Conservation (phyloP, 2,113 vertebrate genomes). For the Anguilla japonica region DNA sequence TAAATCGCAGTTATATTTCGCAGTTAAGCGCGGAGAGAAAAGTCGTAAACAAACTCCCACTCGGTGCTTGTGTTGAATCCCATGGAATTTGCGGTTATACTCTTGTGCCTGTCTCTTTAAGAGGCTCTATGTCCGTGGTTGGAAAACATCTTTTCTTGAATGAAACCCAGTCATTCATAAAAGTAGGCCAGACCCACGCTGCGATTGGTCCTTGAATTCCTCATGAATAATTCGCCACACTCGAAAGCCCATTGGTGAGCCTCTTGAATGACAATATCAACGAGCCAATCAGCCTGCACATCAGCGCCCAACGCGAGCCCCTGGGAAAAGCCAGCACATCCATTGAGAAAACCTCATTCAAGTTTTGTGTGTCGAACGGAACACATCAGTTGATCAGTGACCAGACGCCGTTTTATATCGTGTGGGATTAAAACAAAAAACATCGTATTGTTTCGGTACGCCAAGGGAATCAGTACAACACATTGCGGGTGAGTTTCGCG, state of each 20-base stretch:
- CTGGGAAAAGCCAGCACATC: constrained; percentile 52
- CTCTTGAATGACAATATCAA: constrained; percentile 23
- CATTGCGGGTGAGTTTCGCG: constrained; percentile 51
- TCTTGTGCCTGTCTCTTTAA: constrained; percentile 63
- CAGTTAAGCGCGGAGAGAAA: neutral
- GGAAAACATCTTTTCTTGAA: constrained; percentile 61
- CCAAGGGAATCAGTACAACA: constrained; percentile 27
- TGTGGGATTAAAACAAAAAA: constrained; percentile 56
- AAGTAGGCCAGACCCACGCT: constrained; percentile 57
- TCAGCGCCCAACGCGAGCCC: constrained; percentile 39
- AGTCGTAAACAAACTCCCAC: neutral
- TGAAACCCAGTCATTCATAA: constrained; percentile 81
- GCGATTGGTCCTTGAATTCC: constrained; percentile 55
- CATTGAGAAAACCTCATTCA: constrained; percentile 71
- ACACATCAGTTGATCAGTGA: constrained; percentile 23
- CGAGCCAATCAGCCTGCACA: constrained; percentile 55
- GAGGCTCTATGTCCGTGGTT: constrained; percentile 36
- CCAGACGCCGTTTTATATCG: constrained; percentile 24
- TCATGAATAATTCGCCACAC: constrained; percentile 49
- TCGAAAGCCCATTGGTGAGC: constrained; percentile 51
- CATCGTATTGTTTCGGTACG: constrained; percentile 12
- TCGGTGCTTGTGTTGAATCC: neutral
- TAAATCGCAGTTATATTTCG: neutral
- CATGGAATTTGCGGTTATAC: neutral
- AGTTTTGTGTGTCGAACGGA: constrained; percentile 61